Percentiles rank a stretch among this genome's conserved stretches.
Evolutionary conservation across 2,888 invertebrate genomes (phyloP).

Genomic region (Chloroclysta siterata): DNA sequence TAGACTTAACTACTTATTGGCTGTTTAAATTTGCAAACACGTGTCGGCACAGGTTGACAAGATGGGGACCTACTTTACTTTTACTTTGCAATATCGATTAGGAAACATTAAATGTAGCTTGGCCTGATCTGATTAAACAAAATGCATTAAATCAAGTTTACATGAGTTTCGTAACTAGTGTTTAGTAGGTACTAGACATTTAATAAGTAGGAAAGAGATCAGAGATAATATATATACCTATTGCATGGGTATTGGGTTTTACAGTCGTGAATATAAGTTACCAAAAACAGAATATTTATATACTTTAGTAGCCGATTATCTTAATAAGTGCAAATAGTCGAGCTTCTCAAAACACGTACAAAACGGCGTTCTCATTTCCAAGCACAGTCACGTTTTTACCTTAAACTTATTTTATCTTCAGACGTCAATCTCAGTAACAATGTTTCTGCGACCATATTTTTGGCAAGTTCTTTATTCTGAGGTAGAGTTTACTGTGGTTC

Average conservation of each 20-base stretch:
- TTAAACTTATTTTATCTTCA: slow-evolving; percentile 40
- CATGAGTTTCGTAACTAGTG: too few species aligned
- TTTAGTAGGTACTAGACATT: too few species aligned
- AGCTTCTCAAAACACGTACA: slow-evolving; percentile 39
- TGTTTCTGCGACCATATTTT: slow-evolving; percentile 42
- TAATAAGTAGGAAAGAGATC: background rate
- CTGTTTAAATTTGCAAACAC: background rate
- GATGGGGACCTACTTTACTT: slow-evolving; percentile 35
- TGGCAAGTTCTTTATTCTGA: slow-evolving; percentile 14
- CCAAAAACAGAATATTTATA: too few species aligned
- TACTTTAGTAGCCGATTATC: background rate
- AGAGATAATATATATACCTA: background rate
- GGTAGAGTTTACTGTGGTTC: background rate
- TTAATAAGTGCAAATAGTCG: slow-evolving; percentile 11
- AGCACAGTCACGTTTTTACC: slow-evolving; percentile 50
- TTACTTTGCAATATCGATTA: slow-evolving; percentile 45
- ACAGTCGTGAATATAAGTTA: too few species aligned
- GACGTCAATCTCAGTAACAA: slow-evolving; percentile 35
- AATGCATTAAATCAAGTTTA: slow-evolving; percentile 1
- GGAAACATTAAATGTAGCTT: slow-evolving; percentile 18
- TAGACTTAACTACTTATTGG: too few species aligned
- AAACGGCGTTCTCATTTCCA: slow-evolving; percentile 36
- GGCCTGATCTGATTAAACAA: slow-evolving; percentile 1
- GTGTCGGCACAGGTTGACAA: background rate
- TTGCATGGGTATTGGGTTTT: too few species aligned